Evolutionary conservation across 1,140 invertebrate species (phyloP).

Genomic region (Temnothorax longispinosus): DNA sequence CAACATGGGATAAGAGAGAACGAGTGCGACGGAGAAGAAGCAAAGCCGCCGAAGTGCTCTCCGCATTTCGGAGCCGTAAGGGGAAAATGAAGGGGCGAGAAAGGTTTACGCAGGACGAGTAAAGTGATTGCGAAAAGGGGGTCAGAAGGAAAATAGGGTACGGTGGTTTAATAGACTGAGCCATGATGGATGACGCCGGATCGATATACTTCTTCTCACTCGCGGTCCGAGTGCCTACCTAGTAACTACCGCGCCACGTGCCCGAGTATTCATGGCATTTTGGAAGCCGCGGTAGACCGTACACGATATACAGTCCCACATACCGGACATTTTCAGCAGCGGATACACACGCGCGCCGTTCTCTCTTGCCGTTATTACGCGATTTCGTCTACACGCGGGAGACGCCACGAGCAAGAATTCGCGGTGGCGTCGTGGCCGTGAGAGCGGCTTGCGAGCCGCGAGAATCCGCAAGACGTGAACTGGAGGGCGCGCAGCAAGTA

Average conservation of each 20-base stretch:
- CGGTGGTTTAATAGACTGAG: slow-evolving; percentile 78
- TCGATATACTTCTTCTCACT: slow-evolving; percentile 76
- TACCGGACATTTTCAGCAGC: slow-evolving; percentile 68
- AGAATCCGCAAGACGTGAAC: not conserved
- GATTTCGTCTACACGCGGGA: slow-evolving; percentile 58
- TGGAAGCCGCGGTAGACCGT: slow-evolving; percentile 58
- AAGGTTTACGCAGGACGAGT: slow-evolving; percentile 64
- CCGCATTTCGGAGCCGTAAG: not conserved
- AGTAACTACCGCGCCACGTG: slow-evolving; percentile 49
- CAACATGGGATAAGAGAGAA: slow-evolving; percentile 12
- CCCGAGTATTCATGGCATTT: slow-evolving; percentile 68
- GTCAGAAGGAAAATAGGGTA: slow-evolving; percentile 75
- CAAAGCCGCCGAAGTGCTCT: not conserved
- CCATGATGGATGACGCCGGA: slow-evolving; percentile 78
- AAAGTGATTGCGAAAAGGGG: slow-evolving; percentile 78
- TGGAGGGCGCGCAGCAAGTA: slow-evolving; percentile 23
- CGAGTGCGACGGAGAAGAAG: slow-evolving; percentile 28
- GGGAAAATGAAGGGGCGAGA: slow-evolving; percentile 11
- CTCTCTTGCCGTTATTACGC: slow-evolving; percentile 65
- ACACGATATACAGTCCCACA: slow-evolving; percentile 56
- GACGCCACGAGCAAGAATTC: slow-evolving; percentile 62
- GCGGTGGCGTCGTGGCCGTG: slow-evolving; percentile 37
- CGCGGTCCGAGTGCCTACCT: slow-evolving; percentile 55
- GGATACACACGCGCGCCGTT: not conserved
- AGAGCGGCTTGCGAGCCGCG: slow-evolving; percentile 15